phyloP scores from a whole-genome alignment of 2,113 vertebrate species.

The Erythrocercus mccallii region DNA sequence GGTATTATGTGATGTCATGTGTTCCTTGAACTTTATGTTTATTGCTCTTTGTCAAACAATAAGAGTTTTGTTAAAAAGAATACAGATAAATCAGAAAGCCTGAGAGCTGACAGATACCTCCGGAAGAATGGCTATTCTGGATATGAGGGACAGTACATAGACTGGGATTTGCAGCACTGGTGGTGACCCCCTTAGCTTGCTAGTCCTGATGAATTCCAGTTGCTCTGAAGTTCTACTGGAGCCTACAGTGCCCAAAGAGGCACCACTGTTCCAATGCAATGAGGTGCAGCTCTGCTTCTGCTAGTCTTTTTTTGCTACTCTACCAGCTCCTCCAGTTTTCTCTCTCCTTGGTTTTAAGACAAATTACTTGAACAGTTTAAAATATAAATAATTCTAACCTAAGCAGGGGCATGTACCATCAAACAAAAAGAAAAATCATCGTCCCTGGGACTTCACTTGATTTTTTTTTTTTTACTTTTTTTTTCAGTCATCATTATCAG shows the following conservation, averaged over 20 bases:
- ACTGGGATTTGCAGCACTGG: background rate
- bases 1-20: rapidly evolving
- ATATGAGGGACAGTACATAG: background rate
- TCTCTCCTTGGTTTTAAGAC: background rate
- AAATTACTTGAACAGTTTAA: background rate
- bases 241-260: rapidly evolving
- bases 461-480: background rate
- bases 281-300: background rate
- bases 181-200: background rate
- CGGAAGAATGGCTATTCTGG: background rate
- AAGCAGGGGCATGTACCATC: background rate
- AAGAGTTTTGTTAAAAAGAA: background rate
- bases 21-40: background rate
- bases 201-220: background rate
- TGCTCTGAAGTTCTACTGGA: background rate
- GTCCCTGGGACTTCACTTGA: background rate
- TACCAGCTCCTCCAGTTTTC: background rate
- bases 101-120: background rate
- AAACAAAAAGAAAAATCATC: background rate
- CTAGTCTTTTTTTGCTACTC: background rate
- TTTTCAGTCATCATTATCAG: background rate
- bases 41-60: background rate
- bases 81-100: background rate
- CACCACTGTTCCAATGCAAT: background rate
- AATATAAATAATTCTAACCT: background rate